phyloP scores from a whole-genome alignment of 1,140 invertebrate species.

The Pogonus chalceus region DNA sequence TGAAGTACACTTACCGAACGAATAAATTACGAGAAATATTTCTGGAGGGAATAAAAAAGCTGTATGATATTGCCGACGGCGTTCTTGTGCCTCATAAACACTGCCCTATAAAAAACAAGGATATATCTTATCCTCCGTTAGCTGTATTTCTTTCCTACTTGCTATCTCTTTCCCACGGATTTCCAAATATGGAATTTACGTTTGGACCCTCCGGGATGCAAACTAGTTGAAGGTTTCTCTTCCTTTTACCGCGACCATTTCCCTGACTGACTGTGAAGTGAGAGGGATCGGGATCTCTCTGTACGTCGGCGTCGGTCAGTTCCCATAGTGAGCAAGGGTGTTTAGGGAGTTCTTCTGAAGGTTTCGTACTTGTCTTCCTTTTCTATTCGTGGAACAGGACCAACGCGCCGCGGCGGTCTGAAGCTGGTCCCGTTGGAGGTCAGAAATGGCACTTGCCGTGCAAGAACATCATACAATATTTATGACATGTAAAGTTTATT shows the following conservation, averaged over 20 bases:
- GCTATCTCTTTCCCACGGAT: background rate
- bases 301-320: too few species aligned
- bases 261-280: too few species aligned
- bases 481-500: conserved; percentile 7
- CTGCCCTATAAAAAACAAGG: conserved; percentile 5
- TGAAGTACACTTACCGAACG: conserved; percentile 4
- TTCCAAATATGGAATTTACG: background rate
- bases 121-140: conserved; percentile 1
- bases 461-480: conserved; percentile 6
- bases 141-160: background rate
- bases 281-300: too few species aligned
- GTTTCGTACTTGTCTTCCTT: too few species aligned
- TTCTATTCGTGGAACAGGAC: too few species aligned
- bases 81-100: conserved; percentile 6
- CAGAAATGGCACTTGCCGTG: too few species aligned
- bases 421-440: too few species aligned
- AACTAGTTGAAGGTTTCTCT: background rate
- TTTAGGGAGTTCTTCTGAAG: too few species aligned
- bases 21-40: conserved; percentile 6
- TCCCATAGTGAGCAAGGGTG: too few species aligned
- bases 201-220: background rate
- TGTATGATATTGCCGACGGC: background rate
- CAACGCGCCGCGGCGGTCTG: too few species aligned
- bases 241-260: too few species aligned
- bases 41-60: conserved; percentile 3